A percentile compares a stretch with the other conserved stretches of the same genome.
phyloP scores from a whole-genome alignment of 2,888 invertebrate genomes.

The Xestia rhomboidea region DNA sequence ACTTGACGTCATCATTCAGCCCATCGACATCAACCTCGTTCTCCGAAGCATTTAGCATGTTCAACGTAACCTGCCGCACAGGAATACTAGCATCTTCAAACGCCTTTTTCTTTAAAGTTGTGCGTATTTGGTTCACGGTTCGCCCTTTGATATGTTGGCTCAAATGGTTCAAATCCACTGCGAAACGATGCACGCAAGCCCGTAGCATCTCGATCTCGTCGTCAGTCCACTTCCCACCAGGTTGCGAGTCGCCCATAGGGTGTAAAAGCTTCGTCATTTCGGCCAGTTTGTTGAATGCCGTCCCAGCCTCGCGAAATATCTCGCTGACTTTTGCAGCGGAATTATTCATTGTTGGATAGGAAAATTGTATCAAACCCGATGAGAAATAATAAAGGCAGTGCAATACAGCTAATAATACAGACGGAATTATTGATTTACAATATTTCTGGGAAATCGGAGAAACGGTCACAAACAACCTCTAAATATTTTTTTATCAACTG shows the following conservation, averaged over 20 bases:
- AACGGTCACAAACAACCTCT: slow-evolving; percentile 35
- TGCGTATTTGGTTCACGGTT: slow-evolving; percentile 93
- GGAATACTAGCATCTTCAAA: slow-evolving; percentile 96
- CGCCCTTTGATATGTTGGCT: slow-evolving; percentile 55
- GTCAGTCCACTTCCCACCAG: slow-evolving; percentile 83
- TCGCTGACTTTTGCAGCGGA: slow-evolving; percentile 94
- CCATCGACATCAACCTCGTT: slow-evolving; percentile 97
- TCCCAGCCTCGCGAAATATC: slow-evolving; percentile 98
- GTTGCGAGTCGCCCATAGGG: slow-evolving; percentile 95
- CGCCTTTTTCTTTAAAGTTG: slow-evolving; percentile 96
- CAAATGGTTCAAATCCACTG: slow-evolving; percentile 52
- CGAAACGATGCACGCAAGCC: slow-evolving; percentile 55
- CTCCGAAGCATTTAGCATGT: slow-evolving; percentile 97
- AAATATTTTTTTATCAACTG: slow-evolving; percentile 33
- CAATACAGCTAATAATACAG: not conserved
- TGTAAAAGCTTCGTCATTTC: slow-evolving; percentile 98
- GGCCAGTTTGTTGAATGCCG: slow-evolving; percentile 97
- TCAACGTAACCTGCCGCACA: slow-evolving; percentile 95
- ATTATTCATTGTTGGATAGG: slow-evolving; percentile 44
- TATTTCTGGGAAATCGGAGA: not conserved
- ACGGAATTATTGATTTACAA: not conserved
- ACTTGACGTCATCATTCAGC: slow-evolving; percentile 94
- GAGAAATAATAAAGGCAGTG: not conserved
- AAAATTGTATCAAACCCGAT: not conserved
- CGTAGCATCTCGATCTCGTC: slow-evolving; percentile 62